A percentile compares a stretch with the other conserved stretches of the same genome.
phyloP scores from a whole-genome alignment of 2,888 invertebrate species.

The Noctua janthe region DNA sequence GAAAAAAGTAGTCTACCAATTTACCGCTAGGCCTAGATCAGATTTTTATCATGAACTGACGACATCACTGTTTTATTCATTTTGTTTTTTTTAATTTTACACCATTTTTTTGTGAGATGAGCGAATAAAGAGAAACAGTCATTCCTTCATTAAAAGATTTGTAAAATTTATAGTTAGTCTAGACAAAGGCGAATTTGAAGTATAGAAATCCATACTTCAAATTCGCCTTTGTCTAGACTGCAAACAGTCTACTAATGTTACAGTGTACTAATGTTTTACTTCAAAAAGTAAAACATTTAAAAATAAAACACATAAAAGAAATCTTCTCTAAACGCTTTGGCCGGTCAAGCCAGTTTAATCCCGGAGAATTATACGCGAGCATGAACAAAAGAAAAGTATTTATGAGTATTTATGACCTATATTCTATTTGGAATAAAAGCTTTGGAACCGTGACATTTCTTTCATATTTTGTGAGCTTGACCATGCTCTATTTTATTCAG shows the following conservation, averaged over 20 bases:
- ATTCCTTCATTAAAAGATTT: background rate
- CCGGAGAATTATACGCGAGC: background rate
- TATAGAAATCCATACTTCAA: background rate
- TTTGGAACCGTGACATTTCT: background rate
- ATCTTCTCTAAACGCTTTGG: background rate
- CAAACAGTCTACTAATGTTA: no score
- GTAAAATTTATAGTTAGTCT: background rate
- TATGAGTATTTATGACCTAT: background rate
- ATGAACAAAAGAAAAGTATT: background rate
- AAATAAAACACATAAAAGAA: background rate
- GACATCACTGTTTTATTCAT: background rate
- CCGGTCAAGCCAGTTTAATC: background rate
- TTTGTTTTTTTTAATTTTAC: no score
- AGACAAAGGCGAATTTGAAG: no score
- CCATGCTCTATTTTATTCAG: background rate
- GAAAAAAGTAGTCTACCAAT: background rate
- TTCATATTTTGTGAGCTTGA: background rate
- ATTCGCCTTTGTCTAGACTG: background rate
- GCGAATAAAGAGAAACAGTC: background rate
- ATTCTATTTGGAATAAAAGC: background rate
- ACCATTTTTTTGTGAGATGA: background rate
- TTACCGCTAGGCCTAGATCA: background rate
- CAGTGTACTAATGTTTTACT: no score
- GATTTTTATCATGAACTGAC: background rate
- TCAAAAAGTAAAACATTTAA: background rate